Evolutionary conservation across 2,113 vertebrate genomes (phyloP).

Genomic region (Aptenodytes forsteri): DNA sequence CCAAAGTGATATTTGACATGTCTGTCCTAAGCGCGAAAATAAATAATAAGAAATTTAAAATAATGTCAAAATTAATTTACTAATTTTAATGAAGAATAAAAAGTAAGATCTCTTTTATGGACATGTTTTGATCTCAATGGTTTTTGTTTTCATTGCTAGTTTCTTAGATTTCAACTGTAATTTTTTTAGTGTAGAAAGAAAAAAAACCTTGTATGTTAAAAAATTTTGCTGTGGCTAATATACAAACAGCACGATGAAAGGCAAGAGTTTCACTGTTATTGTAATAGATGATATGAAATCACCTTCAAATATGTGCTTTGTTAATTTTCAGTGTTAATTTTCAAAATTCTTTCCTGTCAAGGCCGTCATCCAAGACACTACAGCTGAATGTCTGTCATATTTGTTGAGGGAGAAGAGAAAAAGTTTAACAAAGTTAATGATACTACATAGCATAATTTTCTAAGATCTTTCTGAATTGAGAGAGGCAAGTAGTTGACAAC

Average conservation of each 20-base stretch:
- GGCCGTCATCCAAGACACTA: background rate
- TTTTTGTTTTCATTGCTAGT: background rate
- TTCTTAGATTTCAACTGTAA: background rate
- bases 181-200: background rate
- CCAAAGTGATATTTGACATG: background rate
- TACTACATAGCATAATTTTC: background rate
- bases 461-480: background rate
- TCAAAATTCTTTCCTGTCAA: background rate
- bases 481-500: background rate
- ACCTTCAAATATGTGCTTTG: background rate
- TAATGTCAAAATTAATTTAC: background rate
- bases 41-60: background rate
- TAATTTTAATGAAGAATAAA: background rate
- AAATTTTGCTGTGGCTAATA: background rate
- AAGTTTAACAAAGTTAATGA: background rate
- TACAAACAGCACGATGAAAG: background rate
- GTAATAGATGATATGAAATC: background rate
- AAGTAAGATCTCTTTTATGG: background rate
- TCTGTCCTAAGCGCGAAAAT: background rate
- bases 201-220: background rate
- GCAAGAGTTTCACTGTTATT: background rate
- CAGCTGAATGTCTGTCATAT: background rate
- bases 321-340: background rate
- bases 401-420: background rate
- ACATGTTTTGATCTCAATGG: background rate